Conservation (phyloP, 1,140 invertebrate species). For the Drosophila pachea region DNA sequence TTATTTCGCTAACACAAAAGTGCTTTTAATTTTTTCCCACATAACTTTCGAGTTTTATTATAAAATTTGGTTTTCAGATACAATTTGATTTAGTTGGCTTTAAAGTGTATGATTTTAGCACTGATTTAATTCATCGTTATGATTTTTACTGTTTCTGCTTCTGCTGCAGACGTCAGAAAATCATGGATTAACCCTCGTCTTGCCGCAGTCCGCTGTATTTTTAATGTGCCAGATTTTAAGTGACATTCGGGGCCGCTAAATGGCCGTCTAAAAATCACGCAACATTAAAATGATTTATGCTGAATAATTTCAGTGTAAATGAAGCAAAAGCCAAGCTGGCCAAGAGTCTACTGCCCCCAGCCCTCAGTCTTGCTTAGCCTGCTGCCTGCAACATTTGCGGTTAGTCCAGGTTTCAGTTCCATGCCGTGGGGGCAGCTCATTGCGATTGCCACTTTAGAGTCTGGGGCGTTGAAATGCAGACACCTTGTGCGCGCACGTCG, state of each 20-base stretch:
- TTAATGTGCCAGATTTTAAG: constrained; percentile 75
- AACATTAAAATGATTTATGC: constrained; percentile 76
- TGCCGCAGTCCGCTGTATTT: constrained; percentile 38
- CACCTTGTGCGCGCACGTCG: constrained; percentile 71
- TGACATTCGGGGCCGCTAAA: constrained; percentile 73
- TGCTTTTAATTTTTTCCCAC: not conserved
- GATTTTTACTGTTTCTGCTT: not conserved
- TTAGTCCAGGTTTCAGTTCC: constrained; percentile 38
- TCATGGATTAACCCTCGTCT: constrained; percentile 24
- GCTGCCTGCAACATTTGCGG: constrained; percentile 46
- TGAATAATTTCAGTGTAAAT: constrained; percentile 75
- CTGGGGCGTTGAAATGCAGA: constrained; percentile 71
- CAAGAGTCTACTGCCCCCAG: not conserved
- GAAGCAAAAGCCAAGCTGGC: constrained; percentile 64
- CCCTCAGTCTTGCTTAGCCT: not conserved
- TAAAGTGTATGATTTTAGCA: not conserved
- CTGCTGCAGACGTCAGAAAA: not conserved
- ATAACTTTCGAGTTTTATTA: not conserved
- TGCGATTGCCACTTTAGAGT: constrained; percentile 9
- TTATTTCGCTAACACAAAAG: not conserved
- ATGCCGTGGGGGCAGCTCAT: constrained; percentile 18
- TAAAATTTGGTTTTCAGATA: not conserved
- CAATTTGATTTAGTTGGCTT: not conserved
- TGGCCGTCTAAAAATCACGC: constrained; percentile 75
- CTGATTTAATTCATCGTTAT: no score